Evolutionary conservation across 1,140 invertebrate species (phyloP), one percentile per base, ranked within the genome.

Genomic region (Drosophila persimilis): DNA sequence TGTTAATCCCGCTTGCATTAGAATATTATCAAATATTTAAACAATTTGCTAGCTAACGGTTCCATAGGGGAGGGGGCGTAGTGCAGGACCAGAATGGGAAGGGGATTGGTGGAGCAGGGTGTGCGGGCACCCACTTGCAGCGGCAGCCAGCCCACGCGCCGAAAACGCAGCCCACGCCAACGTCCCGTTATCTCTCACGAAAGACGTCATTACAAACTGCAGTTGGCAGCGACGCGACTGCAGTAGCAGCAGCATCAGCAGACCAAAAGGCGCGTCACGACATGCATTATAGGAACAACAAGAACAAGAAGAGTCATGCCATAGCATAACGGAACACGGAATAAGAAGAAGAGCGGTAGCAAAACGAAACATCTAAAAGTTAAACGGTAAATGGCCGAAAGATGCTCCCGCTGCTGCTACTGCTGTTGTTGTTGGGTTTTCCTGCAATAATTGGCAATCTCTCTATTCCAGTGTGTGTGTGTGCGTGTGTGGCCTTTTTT

Each of bases 371-470:
- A 45, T 59, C 35, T 13, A 54, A 71, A 24, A 62, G 56, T 60
- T 56, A 53, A 41, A 46, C 22, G 17, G 53, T 70, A 71, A 72
- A 63, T 70, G 62, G 35, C 65, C 52, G 59, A 74, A 78, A 66
- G 29, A 31, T 26, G 31, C 31, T 35, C 31, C 31, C 31, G 24
- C 4, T 26, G 5, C 6, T 7, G 17, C 46, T 47, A 6, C 43
- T 54, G 29, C 65, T 59, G 35, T 53, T 55, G 45, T 56, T 57
- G 26, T 29, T 24, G 24, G 3, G 2, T 51, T 45, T 56, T 63
- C 43, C 58, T 73, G 76, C 77, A 80, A 79, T 75, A 66, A 79
- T 71, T 80, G 71, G 47, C 61, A 53, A 63, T 60, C 65, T 76
- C 35, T 39, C 3, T 39, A 13, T 13, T 4, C 4, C 0, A 39